A percentile compares a stretch with the other conserved stretches of the same genome.
Evolutionary conservation across 2,888 invertebrate species (phyloP).

Genomic region (Agrotis exclamationis): DNA sequence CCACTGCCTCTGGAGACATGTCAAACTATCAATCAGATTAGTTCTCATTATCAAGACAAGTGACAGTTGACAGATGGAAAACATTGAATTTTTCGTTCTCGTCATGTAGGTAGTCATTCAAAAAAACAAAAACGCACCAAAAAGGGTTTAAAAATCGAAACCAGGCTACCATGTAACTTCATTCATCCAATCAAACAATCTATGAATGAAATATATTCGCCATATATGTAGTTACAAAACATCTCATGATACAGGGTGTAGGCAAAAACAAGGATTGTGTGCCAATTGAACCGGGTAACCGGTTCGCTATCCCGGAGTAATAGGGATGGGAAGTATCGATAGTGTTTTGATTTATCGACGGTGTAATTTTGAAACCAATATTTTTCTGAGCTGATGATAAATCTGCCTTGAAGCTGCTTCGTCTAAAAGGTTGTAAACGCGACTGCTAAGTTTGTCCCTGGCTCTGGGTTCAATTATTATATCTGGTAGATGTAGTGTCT

Average conservation of each 20-base stretch:
- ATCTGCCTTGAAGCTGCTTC: too few species aligned
- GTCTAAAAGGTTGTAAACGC: too few species aligned
- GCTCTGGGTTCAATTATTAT: too few species aligned
- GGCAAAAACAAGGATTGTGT: constrained; percentile 76
- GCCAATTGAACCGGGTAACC: constrained; percentile 84
- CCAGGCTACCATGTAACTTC: constrained; percentile 22
- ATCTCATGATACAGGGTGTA: constrained; percentile 52
- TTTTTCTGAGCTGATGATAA: neutral
- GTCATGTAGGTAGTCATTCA: too few species aligned
- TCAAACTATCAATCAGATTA: too few species aligned
- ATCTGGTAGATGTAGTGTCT: too few species aligned
- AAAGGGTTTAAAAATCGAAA: constrained; percentile 27
- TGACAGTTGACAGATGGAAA: too few species aligned
- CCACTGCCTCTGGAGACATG: too few species aligned
- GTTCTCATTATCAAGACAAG: too few species aligned
- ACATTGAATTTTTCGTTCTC: too few species aligned
- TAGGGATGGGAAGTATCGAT: constrained; percentile 68
- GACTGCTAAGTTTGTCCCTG: too few species aligned
- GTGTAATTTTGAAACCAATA: neutral
- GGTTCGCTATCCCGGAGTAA: constrained; percentile 78
- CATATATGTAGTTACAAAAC: constrained; percentile 63
- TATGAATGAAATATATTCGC: constrained; percentile 70
- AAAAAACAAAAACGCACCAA: neutral
- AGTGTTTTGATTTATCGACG: constrained; percentile 21
- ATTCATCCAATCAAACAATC: constrained; percentile 55